A percentile compares a stretch with the other conserved stretches of the same genome.
phyloP scores from a whole-genome alignment of 23 tunicate genomes.

The Halocynthia roretzi region DNA sequence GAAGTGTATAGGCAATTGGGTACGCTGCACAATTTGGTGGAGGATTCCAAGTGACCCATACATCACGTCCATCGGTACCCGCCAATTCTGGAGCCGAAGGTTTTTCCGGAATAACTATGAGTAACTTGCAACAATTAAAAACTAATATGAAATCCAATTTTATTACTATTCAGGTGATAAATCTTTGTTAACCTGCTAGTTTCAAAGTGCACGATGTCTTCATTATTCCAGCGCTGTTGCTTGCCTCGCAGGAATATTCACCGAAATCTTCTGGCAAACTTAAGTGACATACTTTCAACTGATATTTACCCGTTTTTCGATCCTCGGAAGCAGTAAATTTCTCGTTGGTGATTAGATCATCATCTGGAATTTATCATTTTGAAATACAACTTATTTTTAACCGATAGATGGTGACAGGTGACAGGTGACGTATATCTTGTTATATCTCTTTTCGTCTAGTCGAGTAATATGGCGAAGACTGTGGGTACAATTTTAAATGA shows the following conservation, averaged over 20 bases:
- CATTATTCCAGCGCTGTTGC: slow-evolving; percentile 4
- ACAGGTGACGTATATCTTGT: no score
- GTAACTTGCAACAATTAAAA: neutral
- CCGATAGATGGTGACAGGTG: no score
- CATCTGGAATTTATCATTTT: no score
- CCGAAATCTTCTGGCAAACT: slow-evolving; percentile 16
- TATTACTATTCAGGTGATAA: no score
- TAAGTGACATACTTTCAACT: slow-evolving; percentile 7
- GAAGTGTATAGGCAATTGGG: slow-evolving; percentile 1
- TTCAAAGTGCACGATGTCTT: neutral
- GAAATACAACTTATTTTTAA: no score
- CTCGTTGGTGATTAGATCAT: no score
- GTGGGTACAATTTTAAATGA: no score
- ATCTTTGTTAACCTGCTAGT: neutral
- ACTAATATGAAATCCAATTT: no score
- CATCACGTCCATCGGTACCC: neutral
- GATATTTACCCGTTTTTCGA: neutral
- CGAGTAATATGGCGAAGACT: no score
- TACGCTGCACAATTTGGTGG: slow-evolving; percentile 11
- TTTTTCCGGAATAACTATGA: slow-evolving; percentile 19
- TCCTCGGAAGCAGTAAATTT: no score
- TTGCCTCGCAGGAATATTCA: slow-evolving; percentile 10
- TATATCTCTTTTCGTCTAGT: no score
- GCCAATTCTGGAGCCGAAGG: slow-evolving; percentile 1
- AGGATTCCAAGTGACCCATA: slow-evolving; percentile 19